Base-by-base conservation (phyloP, 37 sponge, comb jelly and placozoan genomes). In the Hormiphora californensis region DNA sequence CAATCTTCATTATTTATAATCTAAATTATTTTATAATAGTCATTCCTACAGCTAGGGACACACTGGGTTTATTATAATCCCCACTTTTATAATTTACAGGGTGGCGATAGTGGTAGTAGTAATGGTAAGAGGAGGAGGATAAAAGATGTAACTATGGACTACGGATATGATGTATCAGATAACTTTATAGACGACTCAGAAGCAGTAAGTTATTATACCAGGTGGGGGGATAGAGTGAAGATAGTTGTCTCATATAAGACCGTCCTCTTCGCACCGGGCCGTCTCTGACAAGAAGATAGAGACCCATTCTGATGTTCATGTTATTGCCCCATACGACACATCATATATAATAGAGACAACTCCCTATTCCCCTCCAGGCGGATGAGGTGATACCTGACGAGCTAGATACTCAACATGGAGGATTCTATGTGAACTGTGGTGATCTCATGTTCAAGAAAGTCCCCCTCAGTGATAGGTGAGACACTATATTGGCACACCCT, bases 171-270 rank as follows among this genome's bases (percentile, higher is more conserved):
- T 65, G 37, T 85, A 0, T 85, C 53, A 9, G 94, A 94, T 51
- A 87, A 92, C 0, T 94, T 94, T 90, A 91, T 94, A 41, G 94
- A 94, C 59, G 94, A 94, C 59, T 65, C 90, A 1, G 94, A 94
- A 57, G 67, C 87, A 44, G 94, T 94, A 69, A 90, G 93, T 61
- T 3, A 0, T 69, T n/a, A n/a, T n/a, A n/a, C n/a, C n/a, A n/a
- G n/a, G n/a, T n/a, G n/a, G n/a, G n/a, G n/a, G n/a, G n/a, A n/a
- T n/a, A n/a, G n/a, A n/a, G n/a, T n/a, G n/a, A n/a, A n/a, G n/a
- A n/a, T n/a, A n/a, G n/a, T n/a, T n/a, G n/a, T n/a, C n/a, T n/a
- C n/a, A n/a, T n/a, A n/a, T n/a, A n/a, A n/a, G n/a, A n/a, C n/a
- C n/a, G n/a, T n/a, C n/a, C n/a, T n/a, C n/a, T n/a, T n/a, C n/a